A percentile compares a stretch with the other conserved stretches of the same genome.
Conservation (phyloP, 2,113 vertebrate genomes). For the Epinephelus lanceolatus region DNA sequence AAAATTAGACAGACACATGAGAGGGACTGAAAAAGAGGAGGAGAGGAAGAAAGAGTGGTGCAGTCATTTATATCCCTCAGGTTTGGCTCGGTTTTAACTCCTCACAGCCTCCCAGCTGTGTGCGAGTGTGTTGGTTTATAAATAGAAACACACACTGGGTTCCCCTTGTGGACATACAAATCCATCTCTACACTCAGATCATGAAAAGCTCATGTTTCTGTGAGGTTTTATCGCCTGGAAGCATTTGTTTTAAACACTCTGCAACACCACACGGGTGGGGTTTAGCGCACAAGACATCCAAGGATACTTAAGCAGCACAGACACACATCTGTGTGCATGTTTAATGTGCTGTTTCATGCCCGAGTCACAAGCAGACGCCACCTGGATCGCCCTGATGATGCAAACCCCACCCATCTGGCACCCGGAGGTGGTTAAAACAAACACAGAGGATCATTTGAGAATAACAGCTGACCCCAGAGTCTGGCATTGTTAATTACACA, state of each 20-base stretch:
- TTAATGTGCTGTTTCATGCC: no score
- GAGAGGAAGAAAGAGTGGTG: not conserved
- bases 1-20: not conserved
- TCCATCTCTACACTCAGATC: not conserved
- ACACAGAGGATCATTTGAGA: not conserved
- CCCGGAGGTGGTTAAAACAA: conserved; percentile 23
- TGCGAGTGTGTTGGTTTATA: conserved; percentile 22
- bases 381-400: not conserved
- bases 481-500: conserved; percentile 8
- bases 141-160: conserved; percentile 23
- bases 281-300: not conserved
- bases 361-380: fast-evolving
- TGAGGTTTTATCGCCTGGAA: no score
- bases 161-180: conserved; percentile 25
- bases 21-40: not conserved
- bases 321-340: not conserved
- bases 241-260: not conserved
- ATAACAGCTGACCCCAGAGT: conserved; percentile 8
- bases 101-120: conserved; percentile 16
- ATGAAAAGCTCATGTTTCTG: conserved; percentile 2
- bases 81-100: conserved; percentile 19
- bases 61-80: conserved; percentile 12
- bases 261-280: not conserved
- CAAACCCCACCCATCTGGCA: conserved; percentile 16
- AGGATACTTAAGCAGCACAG: not conserved